Evolutionary conservation across 2,888 invertebrate genomes (phyloP).

Genomic region (Gymnosoma rotundatum): DNA sequence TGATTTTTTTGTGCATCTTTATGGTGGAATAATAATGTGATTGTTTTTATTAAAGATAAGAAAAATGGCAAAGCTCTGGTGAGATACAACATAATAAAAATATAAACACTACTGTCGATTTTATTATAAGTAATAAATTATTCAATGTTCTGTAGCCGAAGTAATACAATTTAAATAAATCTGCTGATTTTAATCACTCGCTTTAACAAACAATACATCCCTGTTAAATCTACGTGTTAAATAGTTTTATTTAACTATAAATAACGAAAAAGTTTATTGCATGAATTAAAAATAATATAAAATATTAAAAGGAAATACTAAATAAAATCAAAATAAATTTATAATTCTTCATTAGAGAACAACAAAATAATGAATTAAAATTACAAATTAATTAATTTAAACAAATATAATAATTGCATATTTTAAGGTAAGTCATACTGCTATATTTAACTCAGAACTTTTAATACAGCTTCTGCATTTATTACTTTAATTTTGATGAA

Average conservation of each 20-base stretch:
- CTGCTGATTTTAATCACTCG: constrained; percentile 10
- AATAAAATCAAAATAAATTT: no score
- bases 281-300: no score
- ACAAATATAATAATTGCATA: no score
- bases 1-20: constrained; percentile 25
- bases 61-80: neutral
- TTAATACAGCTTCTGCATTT: no score
- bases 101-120: neutral
- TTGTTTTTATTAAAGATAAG: neutral
- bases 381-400: no score
- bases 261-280: neutral
- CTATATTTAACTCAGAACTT: no score
- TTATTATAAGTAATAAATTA: constrained; percentile 37
- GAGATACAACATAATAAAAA: constrained; percentile 4
- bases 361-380: no score
- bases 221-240: neutral
- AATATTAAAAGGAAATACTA: no score
- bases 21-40: neutral
- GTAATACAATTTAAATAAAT: neutral
- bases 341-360: no score
- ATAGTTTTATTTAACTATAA: neutral
- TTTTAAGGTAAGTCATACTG: no score
- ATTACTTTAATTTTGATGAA: no score
- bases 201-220: constrained; percentile 14
- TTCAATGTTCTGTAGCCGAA: constrained; percentile 14